Base-by-base conservation (phyloP, 2,797 vertebrate species). In the Danio tinwini region DNA sequence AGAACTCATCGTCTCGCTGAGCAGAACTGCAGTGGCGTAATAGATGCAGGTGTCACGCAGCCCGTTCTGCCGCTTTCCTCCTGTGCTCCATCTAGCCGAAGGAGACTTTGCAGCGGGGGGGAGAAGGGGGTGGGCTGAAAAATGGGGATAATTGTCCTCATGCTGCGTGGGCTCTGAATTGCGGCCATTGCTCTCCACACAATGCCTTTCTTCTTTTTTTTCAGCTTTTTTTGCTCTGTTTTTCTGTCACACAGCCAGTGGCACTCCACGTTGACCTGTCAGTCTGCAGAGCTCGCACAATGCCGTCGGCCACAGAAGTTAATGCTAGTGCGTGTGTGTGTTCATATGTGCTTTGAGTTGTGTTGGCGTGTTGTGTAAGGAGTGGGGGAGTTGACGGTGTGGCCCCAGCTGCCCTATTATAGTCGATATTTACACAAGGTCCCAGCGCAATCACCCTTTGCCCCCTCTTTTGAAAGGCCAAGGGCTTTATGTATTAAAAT, bases 71-170 rank as follows among this genome's bases (percentile, higher is more conserved):
- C 16, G 37, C 62, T 79, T 79, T 69, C 73, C 65, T 69, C 77
- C 75, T 73, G 73, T 45, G 71, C 68, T 78, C 45, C 29, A 55
- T 81, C 42, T 62, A 45, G 74, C 74, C 53, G 37, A 39, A 76
- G 47, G 74, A 76, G 39, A 76, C 49, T 29, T 55, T 7, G 37
- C 59, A 2, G 50, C 12, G 71, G 44, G 50, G 49, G 49, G 47
- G 49, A 47, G 29, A 69, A 55, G 5, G 67, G 19, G 70, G 78
- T 17, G 68, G 73, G 21, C 75, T 87, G 80, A 79, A 78, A 80
- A 84, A 83, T 76, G 62, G 80, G 75, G 78, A 79, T 87, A 87
- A 87, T 85, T 85, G 83, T 84, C 58, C 58, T 70, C 55, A 19
- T 74, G 76, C 70, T 85, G 86, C 56, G 70, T 82, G 67, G 69